Base-by-base conservation (phyloP, 1,140 invertebrate genomes). In the Gonatopus flavifemur region DNA sequence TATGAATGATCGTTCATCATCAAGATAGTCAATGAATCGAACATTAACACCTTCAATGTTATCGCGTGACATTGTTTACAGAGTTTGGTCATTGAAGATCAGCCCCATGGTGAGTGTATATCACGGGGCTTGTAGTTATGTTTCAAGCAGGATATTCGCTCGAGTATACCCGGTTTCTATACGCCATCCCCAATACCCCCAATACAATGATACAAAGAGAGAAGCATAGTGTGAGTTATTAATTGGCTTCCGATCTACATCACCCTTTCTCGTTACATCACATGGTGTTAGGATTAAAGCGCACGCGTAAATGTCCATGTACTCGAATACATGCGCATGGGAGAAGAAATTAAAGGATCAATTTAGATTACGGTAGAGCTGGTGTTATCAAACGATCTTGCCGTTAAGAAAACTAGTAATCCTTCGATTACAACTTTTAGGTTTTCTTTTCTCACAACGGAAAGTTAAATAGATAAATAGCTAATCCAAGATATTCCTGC, bases 161-260 rank as follows among this genome's bases (percentile, higher is more conserved):
- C 25, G 25, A 28, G 40, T 55, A 31, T 60, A 56, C 49, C 53
- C 24, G 37, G 45, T 36, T 36, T 43, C 47, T 50, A n/a, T n/a
- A n/a, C 36, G 28, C 25, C 28, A 36, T n/a, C n/a, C n/a, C n/a
- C n/a, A n/a, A n/a, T n/a, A n/a, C n/a, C n/a, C n/a, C n/a, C n/a
- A n/a, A n/a, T n/a, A n/a, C n/a, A n/a, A n/a, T n/a, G n/a, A n/a
- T n/a, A n/a, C 20, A 32, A 20, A 43, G 22, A 31, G 46, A 33
- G 47, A 36, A 16, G 55, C 49, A n/a, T n/a, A n/a, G n/a, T 41
- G 50, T 39, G 47, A 54, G 49, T 62, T 74, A 75, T 74, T 76
- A 76, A 76, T 76, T 72, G 69, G 70, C 70, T 74, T 74, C 70
- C 71, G 66, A 76, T 74, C 64, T 50, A 49, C 47, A 30, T 31